Evolutionary conservation across 2,888 invertebrate species (phyloP), one percentile per base, ranked within the genome.

Genomic region (Glaucopsyche alexis): DNA sequence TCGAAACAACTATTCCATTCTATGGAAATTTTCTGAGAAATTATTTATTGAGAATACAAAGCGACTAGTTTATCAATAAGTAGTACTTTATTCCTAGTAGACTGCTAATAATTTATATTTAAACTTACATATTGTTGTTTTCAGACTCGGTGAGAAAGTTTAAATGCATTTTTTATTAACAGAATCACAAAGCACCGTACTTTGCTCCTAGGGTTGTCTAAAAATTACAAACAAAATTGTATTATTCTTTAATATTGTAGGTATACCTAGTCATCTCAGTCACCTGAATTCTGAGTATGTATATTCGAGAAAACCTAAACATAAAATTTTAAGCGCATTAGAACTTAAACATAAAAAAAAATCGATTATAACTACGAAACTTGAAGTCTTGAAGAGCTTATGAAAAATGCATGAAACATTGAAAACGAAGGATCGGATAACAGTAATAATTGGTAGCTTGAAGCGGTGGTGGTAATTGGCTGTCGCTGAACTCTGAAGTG

Each of bases 11-110:
- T 69, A 69, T 49, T 69, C 67, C 67, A 67, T 67, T 67, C 45
- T 67, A 67, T 67, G 67, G 47, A 69, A 69, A 69, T 69, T 19
- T 47, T 69, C 45, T 69, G 69, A 69, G 69, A 49, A 69, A 49
- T 69, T 69, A 69, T 49, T 67, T 69, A 69, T 69, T 69, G 47
- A 69, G 69, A 69, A 49, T 69, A 69, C 49, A 69, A 69, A 69
- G 69, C 67, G 47, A 67, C n/a, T 42, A 50, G 19, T 55, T 67
- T 67, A 45, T 69, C 49, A 47, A 69, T 69, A n/a, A n/a, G n/a
- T n/a, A 49, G 45, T 47, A 19, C 69, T 49, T 11, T 19, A 19
- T 67, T 67, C 67, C 67, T 67, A 67, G 67, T 47, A 69, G 49
- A 69, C 49, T 47, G 19, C 29, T 49, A n/a, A 45, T 47, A 45